phyloP scores from a whole-genome alignment of 2,113 vertebrate genomes.

The Gulo gulo region DNA sequence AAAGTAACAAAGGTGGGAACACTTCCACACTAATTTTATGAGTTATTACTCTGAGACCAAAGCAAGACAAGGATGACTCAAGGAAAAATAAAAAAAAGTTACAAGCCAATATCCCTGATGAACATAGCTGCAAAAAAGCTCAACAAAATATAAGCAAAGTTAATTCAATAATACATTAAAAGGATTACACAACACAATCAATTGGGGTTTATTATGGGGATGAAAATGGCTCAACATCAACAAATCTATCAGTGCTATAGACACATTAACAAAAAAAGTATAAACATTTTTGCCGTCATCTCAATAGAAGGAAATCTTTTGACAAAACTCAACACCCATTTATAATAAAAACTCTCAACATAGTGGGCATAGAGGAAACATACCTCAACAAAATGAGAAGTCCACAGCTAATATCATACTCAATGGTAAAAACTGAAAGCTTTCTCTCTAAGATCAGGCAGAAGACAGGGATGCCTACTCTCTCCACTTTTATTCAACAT shows the following conservation, averaged over 20 bases:
- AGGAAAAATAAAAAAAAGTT: neutral
- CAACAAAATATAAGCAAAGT: neutral
- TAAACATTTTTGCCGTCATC: neutral
- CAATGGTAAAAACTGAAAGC: neutral
- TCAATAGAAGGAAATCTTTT: neutral
- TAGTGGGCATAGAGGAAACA: neutral
- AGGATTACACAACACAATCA: neutral
- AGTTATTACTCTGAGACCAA: neutral
- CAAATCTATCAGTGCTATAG: neutral
- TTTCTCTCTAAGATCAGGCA: neutral
- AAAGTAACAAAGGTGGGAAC: neutral
- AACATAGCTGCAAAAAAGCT: neutral
- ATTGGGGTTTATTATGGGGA: neutral
- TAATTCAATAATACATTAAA: neutral
- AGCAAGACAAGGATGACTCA: neutral
- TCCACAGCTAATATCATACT: neutral
- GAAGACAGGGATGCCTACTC: neutral
- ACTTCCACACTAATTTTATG: neutral
- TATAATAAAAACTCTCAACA: neutral
- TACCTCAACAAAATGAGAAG: neutral
- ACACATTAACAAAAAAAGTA: neutral
- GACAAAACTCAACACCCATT: neutral
- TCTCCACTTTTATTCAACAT: neutral
- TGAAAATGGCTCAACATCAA: neutral
- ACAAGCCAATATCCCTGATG: neutral